These are phyloP conservation scores for Beaufortia kweichowensis DNA, from an alignment of 2,113 vertebrate genomes.

Conservation along the genomic window DNA sequence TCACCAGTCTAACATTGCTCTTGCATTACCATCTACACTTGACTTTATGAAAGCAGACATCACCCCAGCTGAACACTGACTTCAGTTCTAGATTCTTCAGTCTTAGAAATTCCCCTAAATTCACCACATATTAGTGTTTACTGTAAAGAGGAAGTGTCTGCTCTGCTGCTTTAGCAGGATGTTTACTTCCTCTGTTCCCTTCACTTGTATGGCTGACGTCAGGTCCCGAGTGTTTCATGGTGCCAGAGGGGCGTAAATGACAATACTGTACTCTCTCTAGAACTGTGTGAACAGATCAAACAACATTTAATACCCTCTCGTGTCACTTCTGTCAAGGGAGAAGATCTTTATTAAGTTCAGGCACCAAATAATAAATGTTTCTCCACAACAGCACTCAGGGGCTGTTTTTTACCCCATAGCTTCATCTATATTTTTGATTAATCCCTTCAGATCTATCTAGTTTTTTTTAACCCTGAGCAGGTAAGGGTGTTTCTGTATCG, in stretches of 20 bases:
- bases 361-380: neutral
- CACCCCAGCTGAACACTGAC: neutral
- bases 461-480: too few relatives aligned
- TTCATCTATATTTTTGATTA: neutral
- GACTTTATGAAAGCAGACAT: slow-evolving; percentile 2
- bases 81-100: neutral
- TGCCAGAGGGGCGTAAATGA: slow-evolving; percentile 8
- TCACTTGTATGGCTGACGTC: neutral
- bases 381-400: neutral
- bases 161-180: neutral
- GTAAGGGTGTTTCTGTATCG: too few relatives aligned
- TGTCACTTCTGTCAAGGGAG: neutral
- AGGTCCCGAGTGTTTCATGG: slow-evolving; percentile 8
- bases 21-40: neutral
- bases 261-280: neutral
- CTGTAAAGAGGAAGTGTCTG: neutral
- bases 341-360: slow-evolving; percentile 8
- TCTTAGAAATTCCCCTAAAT: neutral
- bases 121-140: neutral
- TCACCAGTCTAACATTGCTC: neutral
- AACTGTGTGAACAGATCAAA: slow-evolving; percentile 6
- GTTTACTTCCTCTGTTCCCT: slow-evolving; percentile 22
- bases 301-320: neutral
- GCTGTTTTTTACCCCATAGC: neutral
- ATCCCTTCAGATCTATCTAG: too few relatives aligned